phyloP scores from a whole-genome alignment of 92 coral and sea anemone genomes.

The Phenganax marumi region DNA sequence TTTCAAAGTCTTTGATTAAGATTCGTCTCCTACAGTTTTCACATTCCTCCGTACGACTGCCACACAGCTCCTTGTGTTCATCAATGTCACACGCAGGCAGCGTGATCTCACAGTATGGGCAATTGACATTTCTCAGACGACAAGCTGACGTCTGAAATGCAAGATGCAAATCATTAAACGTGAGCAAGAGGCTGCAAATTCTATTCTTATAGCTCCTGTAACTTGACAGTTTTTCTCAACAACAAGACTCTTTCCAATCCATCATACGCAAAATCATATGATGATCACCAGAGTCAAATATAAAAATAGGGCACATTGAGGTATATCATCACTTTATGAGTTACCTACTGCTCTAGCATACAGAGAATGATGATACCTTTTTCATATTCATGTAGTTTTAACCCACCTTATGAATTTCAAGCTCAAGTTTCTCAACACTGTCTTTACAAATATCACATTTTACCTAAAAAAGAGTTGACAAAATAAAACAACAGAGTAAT shows the following conservation, averaged over 20 bases:
- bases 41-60: slow-evolving; percentile 87
- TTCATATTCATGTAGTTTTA: too few species aligned
- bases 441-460: slow-evolving; percentile 83
- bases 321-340: too few species aligned
- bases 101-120: slow-evolving; percentile 78
- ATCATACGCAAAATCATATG: too few species aligned
- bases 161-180: neutral
- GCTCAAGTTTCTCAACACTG: slow-evolving; percentile 72
- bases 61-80: slow-evolving; percentile 81
- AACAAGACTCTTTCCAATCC: too few species aligned
- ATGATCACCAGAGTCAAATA: neutral
- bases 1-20: slow-evolving; percentile 68
- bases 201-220: too few species aligned
- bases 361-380: neutral
- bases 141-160: slow-evolving; percentile 66
- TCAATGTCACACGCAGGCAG: slow-evolving; percentile 70
- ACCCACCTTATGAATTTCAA: slow-evolving; percentile 81
- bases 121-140: slow-evolving; percentile 62
- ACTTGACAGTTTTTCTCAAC: too few species aligned
- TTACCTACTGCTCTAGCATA: neutral
- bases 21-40: slow-evolving; percentile 73
- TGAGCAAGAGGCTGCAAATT: too few species aligned
- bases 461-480: slow-evolving; percentile 52
- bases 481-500: neutral
- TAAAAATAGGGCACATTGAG: neutral